Conservation (phyloP, 2,113 vertebrate genomes). For the Scomber scombrus region DNA sequence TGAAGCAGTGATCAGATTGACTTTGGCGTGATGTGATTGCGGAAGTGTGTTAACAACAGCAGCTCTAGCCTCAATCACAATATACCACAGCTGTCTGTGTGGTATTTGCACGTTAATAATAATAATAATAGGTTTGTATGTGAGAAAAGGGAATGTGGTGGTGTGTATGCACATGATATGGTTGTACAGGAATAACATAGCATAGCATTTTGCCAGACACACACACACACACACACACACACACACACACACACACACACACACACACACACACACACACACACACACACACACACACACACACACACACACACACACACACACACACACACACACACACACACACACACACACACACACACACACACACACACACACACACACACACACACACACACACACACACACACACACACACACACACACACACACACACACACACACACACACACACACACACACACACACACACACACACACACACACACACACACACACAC, state of each 20-base stretch:
- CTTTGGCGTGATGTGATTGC: too few relatives aligned
- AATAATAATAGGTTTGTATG: background rate
- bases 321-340: background rate
- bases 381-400: background rate
- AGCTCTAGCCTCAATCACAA: too few relatives aligned
- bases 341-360: background rate
- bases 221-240: background rate
- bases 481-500: background rate
- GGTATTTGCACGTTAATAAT: slow-evolving; percentile 3
- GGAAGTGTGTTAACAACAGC: too few relatives aligned
- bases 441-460: background rate
- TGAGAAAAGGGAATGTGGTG: background rate
- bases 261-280: background rate
- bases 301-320: background rate
- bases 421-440: background rate
- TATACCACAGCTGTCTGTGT: background rate
- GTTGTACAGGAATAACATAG: background rate
- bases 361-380: background rate
- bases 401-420: background rate
- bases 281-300: background rate
- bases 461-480: background rate
- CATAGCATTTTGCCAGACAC: background rate
- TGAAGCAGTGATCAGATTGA: too few relatives aligned
- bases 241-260: background rate
- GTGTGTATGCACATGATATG: background rate